Conservation (phyloP, 1,140 invertebrate species). For the Rhopalosiphum padi region DNA sequence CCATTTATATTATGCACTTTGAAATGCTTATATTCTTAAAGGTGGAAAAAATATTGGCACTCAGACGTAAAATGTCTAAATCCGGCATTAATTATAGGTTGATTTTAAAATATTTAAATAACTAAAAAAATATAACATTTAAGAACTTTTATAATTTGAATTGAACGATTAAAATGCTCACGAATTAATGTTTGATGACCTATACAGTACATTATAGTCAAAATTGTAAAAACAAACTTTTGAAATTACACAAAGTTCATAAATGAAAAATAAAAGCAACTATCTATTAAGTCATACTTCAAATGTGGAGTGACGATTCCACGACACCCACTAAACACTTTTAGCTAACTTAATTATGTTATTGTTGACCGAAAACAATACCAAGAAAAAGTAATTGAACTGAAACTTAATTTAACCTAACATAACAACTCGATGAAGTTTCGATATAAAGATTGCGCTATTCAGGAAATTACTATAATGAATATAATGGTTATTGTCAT, state of each 20-base stretch:
- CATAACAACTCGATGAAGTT: neutral
- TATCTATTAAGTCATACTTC: neutral
- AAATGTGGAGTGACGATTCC: neutral
- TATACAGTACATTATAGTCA: neutral
- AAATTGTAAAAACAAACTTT: neutral
- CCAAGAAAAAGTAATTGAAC: neutral
- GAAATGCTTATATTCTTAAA: neutral
- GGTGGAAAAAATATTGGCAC: neutral
- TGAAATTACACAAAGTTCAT: neutral
- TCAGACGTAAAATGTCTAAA: neutral
- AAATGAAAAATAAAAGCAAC: neutral
- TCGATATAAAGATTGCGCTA: neutral
- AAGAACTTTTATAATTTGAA: neutral
- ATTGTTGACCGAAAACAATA: neutral
- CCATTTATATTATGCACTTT: too few species aligned
- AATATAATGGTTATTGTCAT: neutral
- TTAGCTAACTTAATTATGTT: neutral
- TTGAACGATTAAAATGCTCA: neutral
- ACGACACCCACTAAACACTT: neutral
- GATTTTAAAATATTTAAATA: too few species aligned
- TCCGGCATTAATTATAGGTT: neutral
- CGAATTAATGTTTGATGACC: neutral
- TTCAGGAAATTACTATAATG: neutral
- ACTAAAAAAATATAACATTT: too few species aligned
- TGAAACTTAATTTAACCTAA: neutral